Evolutionary conservation across 2,797 vertebrate species (phyloP), one percentile per base, ranked within the genome.

Genomic region (Heterohyrax brucei): DNA sequence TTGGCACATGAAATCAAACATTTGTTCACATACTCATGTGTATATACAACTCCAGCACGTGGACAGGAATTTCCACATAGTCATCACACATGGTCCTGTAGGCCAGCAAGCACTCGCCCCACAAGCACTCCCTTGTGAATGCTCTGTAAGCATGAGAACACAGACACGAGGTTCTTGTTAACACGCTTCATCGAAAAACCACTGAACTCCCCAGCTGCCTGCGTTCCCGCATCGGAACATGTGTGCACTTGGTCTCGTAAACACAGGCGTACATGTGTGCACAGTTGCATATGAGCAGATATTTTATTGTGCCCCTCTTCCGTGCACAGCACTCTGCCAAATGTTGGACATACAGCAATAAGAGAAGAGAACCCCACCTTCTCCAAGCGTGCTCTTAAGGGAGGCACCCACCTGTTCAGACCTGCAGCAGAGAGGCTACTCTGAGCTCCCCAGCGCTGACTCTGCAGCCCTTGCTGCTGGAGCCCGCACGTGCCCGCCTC

Each of bases 1-100:
- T 48, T 7, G 5, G 39, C n/a, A 26, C 12, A 6, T 2, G 48
- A 33, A 75, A 19, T 18, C 62, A 72, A 21, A 8, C 3, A 46
- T 39, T 16, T 9, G 21, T 39, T 68, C 82, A 21, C 0, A 0
- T 39, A 10, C 12, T 46, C 39, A 6, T 0, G 22, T 5, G 66
- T 26, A 7, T 3, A 1, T 6, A 13, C 73, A 8, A 26, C 5
- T 18, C 19, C 1, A 19, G 14, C 26, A 14, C 76, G 0, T 1
- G 46, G 61, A 53, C 3, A 0, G 0, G 5, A 46, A 19, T 9
- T 24, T 48, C 59, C 18, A 24, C 1, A 7, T 4, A 21, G 0
- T 1, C n/a, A 4, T 1, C 61, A 3, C 0, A 1, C 2, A 0
- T 1, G 6, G 46, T 61, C 33, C 12, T 6, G 0, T 0, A 22